These are phyloP conservation scores for Sterrhoptilus dennistouni DNA, from an alignment of 2,113 vertebrate genomes.

Conservation along the genomic window DNA sequence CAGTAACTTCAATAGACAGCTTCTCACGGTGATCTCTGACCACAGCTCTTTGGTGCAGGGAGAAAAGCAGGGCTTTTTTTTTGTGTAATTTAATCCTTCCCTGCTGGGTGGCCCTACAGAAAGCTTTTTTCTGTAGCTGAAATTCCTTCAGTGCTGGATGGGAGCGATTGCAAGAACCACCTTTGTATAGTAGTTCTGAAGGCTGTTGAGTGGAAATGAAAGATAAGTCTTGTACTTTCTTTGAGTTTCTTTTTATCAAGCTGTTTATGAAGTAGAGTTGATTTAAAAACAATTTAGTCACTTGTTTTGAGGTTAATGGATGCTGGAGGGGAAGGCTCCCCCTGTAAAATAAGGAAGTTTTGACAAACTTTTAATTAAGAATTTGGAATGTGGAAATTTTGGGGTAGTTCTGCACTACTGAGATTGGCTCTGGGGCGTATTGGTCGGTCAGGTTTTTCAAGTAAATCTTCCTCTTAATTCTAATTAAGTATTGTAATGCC, in stretches of 20 bases:
- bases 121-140: background rate
- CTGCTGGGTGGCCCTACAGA: constrained; percentile 30
- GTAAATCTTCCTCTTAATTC: constrained; percentile 50
- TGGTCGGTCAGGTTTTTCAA: constrained; percentile 2
- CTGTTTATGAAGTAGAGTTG: constrained; percentile 5
- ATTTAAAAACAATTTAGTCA: constrained; percentile 9
- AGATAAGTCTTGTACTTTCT: constrained; percentile 35
- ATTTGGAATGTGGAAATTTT: background rate
- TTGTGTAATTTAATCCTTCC: constrained; percentile 16
- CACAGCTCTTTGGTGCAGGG: background rate
- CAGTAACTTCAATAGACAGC: background rate
- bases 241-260: constrained; percentile 30
- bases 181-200: background rate
- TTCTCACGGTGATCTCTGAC: constrained; percentile 7
- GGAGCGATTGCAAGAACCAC: background rate
- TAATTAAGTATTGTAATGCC: constrained; percentile 41
- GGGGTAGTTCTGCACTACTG: background rate
- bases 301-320: constrained; percentile 23
- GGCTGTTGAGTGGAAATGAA: constrained; percentile 5
- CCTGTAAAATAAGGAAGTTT: background rate
- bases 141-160: background rate
- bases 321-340: background rate
- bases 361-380: constrained; percentile 40
- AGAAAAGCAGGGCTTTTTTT: background rate
- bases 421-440: constrained; percentile 4